Conservation (phyloP, 2,113 vertebrate species). For the Microcebus jonahi region DNA sequence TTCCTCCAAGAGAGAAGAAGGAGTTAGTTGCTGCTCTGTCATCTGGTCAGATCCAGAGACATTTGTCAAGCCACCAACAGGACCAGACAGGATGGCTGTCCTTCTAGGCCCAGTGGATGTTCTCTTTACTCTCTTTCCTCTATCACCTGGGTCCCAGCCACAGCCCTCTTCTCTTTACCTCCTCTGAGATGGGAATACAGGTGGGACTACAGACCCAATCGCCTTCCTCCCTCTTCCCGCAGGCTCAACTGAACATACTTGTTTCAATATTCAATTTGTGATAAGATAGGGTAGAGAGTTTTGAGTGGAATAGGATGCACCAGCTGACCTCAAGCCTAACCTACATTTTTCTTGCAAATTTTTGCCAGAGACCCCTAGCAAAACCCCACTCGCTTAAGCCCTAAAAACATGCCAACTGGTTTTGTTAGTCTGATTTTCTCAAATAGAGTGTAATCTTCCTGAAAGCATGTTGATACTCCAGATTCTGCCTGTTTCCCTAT, state of each 20-base stretch:
- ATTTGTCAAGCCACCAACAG: background rate
- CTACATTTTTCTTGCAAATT: background rate
- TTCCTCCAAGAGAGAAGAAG: background rate
- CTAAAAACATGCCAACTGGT: background rate
- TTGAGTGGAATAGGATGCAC: background rate
- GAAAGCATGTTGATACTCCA: background rate
- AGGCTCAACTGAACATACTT: background rate
- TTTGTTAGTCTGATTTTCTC: conserved; percentile 6
- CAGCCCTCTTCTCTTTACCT: background rate
- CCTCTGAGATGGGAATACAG: background rate
- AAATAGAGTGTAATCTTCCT: background rate
- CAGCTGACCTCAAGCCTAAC: background rate
- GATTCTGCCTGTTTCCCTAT: background rate
- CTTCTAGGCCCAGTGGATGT: accelerated
- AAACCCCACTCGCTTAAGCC: background rate
- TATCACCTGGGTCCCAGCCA: background rate
- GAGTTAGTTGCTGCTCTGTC: background rate
- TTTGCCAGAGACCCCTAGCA: background rate
- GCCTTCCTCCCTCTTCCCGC: background rate
- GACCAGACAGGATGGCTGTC: background rate
- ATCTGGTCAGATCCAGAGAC: background rate
- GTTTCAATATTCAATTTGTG: background rate
- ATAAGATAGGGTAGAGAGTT: background rate
- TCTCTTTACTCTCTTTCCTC: background rate
- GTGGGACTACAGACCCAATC: background rate